A percentile compares a stretch with the other conserved stretches of the same genome.
These are phyloP conservation scores for Gobio occitaniae DNA, from an alignment of 2,797 vertebrate species.

Conservation along the genomic window DNA sequence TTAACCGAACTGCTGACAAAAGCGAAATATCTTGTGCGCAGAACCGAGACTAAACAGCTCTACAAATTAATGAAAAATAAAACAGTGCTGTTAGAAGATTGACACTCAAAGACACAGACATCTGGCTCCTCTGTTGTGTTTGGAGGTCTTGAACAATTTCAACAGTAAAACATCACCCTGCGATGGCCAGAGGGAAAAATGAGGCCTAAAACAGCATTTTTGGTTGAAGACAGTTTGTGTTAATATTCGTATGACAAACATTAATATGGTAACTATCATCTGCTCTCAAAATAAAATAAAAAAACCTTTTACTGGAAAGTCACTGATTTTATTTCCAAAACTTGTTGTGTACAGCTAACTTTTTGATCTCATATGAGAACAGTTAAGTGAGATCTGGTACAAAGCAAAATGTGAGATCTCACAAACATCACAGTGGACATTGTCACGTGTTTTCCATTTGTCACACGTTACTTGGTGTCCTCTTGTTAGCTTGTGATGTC, in stretches of 20 bases:
- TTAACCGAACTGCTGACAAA: slow-evolving; percentile 37
- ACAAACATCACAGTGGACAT: slow-evolving; percentile 21
- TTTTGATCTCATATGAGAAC: slow-evolving; percentile 52
- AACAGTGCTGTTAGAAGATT: slow-evolving; percentile 24
- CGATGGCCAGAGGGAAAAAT: slow-evolving; percentile 17
- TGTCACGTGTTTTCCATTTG: slow-evolving; percentile 53
- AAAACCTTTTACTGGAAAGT: slow-evolving; percentile 56
- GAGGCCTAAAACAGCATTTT: slow-evolving; percentile 9
- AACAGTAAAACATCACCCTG: slow-evolving; percentile 27
- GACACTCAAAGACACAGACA: slow-evolving; percentile 39
- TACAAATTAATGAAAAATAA: slow-evolving; percentile 46
- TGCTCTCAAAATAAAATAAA: slow-evolving; percentile 49
- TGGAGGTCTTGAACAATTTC: slow-evolving; percentile 38
- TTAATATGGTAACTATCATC: slow-evolving; percentile 58
- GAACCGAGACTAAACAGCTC: slow-evolving; percentile 49
- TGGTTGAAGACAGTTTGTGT: slow-evolving; percentile 43
- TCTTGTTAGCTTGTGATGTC: not conserved
- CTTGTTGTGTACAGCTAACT: slow-evolving; percentile 37
- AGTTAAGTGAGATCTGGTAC: not conserved
- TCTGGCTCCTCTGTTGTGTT: slow-evolving; percentile 31
- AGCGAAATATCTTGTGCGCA: slow-evolving; percentile 32
- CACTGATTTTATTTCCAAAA: slow-evolving; percentile 42
- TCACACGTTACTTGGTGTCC: slow-evolving; percentile 14
- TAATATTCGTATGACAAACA: slow-evolving; percentile 48
- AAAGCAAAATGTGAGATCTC: slow-evolving; percentile 28